Conservation (phyloP, 2,113 vertebrate genomes). For the Melanerpes formicivorus region DNA sequence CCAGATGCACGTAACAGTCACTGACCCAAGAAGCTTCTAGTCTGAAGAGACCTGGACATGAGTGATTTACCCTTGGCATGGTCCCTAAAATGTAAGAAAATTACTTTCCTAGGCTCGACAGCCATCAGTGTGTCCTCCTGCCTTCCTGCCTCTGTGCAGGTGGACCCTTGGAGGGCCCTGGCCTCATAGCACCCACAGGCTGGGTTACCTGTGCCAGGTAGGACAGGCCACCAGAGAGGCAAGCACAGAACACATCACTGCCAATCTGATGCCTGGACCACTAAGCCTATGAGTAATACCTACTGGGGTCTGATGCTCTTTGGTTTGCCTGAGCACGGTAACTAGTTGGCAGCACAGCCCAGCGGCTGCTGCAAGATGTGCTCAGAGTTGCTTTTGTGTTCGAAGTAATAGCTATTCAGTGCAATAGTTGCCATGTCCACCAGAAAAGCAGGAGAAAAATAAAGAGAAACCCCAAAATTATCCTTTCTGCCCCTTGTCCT, state of each 20-base stretch:
- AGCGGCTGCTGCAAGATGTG: background rate
- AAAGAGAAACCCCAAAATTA: background rate
- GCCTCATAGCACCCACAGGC: fast-evolving
- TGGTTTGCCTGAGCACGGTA: background rate
- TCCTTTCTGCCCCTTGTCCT: background rate
- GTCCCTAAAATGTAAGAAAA: background rate
- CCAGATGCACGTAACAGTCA: background rate
- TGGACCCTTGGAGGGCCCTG: background rate
- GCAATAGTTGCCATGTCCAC: background rate
- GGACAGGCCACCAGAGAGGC: background rate
- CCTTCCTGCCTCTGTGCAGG: background rate
- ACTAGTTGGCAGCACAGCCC: background rate
- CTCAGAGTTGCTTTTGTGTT: fast-evolving
- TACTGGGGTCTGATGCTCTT: background rate
- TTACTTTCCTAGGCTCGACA: background rate
- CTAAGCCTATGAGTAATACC: background rate
- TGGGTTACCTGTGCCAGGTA: background rate
- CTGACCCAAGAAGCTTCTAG: background rate
- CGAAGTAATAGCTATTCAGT: background rate
- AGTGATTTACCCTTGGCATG: background rate
- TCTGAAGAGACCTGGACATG: background rate
- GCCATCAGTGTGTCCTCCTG: fast-evolving
- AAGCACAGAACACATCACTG: background rate
- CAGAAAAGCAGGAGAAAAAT: background rate
- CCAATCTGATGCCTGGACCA: background rate